Conservation (phyloP, 2,113 vertebrate species). For the Catharus bicknelli region DNA sequence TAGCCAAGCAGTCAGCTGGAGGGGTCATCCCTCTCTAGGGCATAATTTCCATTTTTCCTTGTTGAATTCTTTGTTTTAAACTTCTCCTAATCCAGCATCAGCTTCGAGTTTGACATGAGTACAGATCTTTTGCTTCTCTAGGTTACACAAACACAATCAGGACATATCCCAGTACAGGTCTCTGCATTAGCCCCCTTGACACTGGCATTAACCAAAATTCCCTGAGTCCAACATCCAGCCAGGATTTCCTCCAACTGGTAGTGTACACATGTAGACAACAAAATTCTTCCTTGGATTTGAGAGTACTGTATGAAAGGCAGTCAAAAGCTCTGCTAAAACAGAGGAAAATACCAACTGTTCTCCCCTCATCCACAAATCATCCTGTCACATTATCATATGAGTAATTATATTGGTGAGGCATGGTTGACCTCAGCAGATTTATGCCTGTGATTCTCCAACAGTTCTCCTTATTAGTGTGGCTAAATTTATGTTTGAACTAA, state of each 20-base stretch:
- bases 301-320: background rate
- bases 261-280: background rate
- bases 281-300: background rate
- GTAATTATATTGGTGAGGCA: background rate
- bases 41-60: background rate
- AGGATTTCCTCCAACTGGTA: background rate
- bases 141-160: background rate
- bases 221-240: background rate
- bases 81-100: rapidly evolving
- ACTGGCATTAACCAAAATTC: background rate
- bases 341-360: background rate
- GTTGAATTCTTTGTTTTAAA: background rate
- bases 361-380: background rate
- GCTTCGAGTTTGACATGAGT: background rate
- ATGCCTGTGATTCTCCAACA: background rate
- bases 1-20: background rate
- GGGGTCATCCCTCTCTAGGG: rapidly evolving
- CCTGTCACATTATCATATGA: background rate
- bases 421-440: background rate
- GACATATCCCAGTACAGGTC: rapidly evolving
- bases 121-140: background rate
- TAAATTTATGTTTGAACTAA: background rate
- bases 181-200: background rate
- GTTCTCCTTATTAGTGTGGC: background rate
- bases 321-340: background rate